Base-by-base conservation (phyloP, 2,888 invertebrate genomes). In the Miltochrista miniata region DNA sequence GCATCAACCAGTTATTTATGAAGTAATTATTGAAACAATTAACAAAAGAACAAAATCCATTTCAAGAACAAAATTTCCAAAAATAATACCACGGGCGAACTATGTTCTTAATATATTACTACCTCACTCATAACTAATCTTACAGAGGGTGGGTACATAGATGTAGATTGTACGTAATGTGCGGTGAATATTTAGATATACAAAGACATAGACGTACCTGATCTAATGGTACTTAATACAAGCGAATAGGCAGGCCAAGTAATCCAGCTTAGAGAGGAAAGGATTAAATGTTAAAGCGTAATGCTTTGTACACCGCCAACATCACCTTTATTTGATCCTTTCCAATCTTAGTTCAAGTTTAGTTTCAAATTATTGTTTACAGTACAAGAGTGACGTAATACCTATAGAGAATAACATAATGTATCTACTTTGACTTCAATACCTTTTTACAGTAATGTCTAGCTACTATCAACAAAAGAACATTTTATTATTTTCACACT, bases 281-380 rank as follows among this genome's bases (percentile, higher is more conserved):
- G 85, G 87, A 86, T 88, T 88, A 87, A 80, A 74, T 66, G 72
- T 78, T 79, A 80, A 83, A 79, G 83, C 83, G 78, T 86, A 83
- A 86, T 81, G 81, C 80, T 70, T 70, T 75, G 72, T 70, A 71
- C 68, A 70, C 70, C 68, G 70, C 65, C 68, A 70, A 77, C 76
- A 72, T 76, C 72, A 65, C 74, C 79, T 83, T 81, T 81, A 82
- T 77, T 79, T 83, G 81, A 86, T 85, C 81, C 81, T 68, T 74
- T 66, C 67, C 70, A 70, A 72, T 75, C 79, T 80, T 74, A 74
- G 66, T 72, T 63, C 63, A 69, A 79, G 76, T 80, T 78, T 70
- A 68, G 73, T 79, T 82, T 82, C 81, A 84, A 85, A 86, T 84
- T 85, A 81, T 82, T 80, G 79, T 81, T 78, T 74, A 72, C 75